phyloP scores from a whole-genome alignment of 2,888 invertebrate genomes.

The Eristalis tenax region DNA sequence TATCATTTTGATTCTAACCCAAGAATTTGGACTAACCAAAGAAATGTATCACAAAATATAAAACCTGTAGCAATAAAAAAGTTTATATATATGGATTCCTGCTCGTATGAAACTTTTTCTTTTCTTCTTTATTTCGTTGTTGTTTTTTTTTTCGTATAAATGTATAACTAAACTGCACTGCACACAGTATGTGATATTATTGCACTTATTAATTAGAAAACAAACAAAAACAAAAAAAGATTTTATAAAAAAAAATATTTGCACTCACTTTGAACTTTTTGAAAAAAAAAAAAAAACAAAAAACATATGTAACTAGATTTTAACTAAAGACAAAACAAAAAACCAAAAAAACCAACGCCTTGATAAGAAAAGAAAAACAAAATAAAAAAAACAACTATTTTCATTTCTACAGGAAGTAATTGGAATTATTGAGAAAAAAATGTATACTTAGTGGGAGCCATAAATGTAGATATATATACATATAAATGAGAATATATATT shows the following conservation, averaged over 20 bases:
- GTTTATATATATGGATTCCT: not conserved
- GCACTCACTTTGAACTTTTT: conserved; percentile 54
- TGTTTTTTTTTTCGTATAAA: conserved; percentile 8
- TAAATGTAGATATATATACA: conserved; percentile 8
- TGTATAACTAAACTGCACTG: conserved; percentile 67
- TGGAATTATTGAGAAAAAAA: conserved; percentile 9
- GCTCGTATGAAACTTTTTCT: not conserved
- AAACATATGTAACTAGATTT: conserved; percentile 33
- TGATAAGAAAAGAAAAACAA: conserved; percentile 39
- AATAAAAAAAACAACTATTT: conserved; percentile 32
- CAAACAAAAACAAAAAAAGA: conserved; percentile 22
- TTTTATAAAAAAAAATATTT: conserved; percentile 35
- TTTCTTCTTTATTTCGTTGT: not conserved
- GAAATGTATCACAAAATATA: conserved; percentile 26
- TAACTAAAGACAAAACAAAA: conserved; percentile 46
- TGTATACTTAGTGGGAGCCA: conserved; percentile 30
- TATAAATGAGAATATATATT: not conserved
- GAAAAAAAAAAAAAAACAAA: conserved; percentile 4
- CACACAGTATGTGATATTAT: conserved; percentile 71
- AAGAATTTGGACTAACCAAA: conserved; percentile 4
- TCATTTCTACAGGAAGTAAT: conserved; percentile 47
- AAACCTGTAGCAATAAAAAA: conserved; percentile 49
- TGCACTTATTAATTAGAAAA: conserved; percentile 61
- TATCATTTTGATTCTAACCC: not conserved
- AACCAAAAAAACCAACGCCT: conserved; percentile 54